phyloP scores from a whole-genome alignment of 1,140 invertebrate species.

The Trichomalopsis sarcophagae region DNA sequence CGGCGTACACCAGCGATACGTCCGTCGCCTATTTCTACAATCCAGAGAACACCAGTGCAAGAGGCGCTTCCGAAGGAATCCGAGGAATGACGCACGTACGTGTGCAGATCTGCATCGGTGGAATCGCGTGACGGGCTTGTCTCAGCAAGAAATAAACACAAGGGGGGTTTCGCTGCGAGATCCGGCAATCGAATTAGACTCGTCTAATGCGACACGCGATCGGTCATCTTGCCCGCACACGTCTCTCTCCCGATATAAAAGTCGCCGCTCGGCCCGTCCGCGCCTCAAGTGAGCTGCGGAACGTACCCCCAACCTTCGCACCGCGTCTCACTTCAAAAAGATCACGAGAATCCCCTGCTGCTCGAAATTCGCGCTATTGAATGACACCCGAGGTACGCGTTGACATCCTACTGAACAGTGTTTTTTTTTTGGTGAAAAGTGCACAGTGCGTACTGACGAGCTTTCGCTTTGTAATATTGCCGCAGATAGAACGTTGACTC shows the following conservation, averaged over 20 bases:
- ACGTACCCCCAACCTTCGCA: slow-evolving; percentile 62
- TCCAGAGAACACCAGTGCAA: too few relatives aligned
- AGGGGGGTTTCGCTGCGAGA: slow-evolving; percentile 72
- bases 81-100: background rate
- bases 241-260: slow-evolving; percentile 66
- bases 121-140: slow-evolving; percentile 48
- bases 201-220: slow-evolving; percentile 71
- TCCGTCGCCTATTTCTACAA: background rate
- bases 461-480: background rate
- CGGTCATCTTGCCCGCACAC: slow-evolving; percentile 54
- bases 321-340: slow-evolving; percentile 72
- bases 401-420: too few relatives aligned
- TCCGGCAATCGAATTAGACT: slow-evolving; percentile 70
- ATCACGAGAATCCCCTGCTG: background rate
- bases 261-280: slow-evolving; percentile 40
- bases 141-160: slow-evolving; percentile 63
- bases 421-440: background rate
- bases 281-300: slow-evolving; percentile 71
- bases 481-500: background rate
- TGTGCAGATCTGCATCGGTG: background rate
- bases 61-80: background rate
- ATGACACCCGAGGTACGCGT: background rate
- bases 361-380: background rate
- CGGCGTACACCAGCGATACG: background rate
- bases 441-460: background rate